Evolutionary conservation across 2,113 vertebrate species (phyloP).

Genomic region (Pangasianodon gigas): DNA sequence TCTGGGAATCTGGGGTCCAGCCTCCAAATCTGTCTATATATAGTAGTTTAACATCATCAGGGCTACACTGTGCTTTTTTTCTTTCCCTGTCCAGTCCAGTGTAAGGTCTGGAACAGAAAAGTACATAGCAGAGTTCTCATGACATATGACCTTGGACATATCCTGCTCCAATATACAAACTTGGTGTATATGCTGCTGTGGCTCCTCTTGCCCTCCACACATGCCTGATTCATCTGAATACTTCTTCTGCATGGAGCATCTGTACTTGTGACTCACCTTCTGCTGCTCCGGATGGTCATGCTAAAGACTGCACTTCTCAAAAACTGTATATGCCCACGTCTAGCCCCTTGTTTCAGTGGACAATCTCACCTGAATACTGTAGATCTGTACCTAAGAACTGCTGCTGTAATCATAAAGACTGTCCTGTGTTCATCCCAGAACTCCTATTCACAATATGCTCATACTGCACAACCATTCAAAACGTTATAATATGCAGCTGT

Average conservation of each 20-base stretch:
- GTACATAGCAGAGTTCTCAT: constrained; percentile 59
- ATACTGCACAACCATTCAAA: not conserved
- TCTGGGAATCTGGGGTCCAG: constrained; percentile 40
- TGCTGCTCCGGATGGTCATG: not conserved
- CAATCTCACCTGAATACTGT: not conserved
- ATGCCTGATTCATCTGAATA: not conserved
- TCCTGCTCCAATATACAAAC: constrained; percentile 53
- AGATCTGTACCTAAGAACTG: not conserved
- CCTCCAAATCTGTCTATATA: constrained; percentile 52
- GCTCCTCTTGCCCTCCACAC: not conserved
- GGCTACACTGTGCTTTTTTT: constrained; percentile 46
- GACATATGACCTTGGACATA: constrained; percentile 66
- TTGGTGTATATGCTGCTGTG: constrained; percentile 22
- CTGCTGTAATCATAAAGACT: not conserved
- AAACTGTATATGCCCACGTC: not conserved
- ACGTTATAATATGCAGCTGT: not conserved
- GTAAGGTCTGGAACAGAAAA: constrained; percentile 45
- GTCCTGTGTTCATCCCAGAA: too few species aligned
- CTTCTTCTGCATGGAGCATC: not conserved
- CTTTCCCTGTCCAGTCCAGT: constrained; percentile 27
- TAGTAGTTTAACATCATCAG: constrained; percentile 42
- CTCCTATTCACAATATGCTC: not conserved
- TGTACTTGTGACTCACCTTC: not conserved
- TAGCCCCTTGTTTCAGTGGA: not conserved
- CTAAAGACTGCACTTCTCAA: not conserved